Conservation (phyloP, 2,797 vertebrate genomes). For the Esox lucius region DNA sequence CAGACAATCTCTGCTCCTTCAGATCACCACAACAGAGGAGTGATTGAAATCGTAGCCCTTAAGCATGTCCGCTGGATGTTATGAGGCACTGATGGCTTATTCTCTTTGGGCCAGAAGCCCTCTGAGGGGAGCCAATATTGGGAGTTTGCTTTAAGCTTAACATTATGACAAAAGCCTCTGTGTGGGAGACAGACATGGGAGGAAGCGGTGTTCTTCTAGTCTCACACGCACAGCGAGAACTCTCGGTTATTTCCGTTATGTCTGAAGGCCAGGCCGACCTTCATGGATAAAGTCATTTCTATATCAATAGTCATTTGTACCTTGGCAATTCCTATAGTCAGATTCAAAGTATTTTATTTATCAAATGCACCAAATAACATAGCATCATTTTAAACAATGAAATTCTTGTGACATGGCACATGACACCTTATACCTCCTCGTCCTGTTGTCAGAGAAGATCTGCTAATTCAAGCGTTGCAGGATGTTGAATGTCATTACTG, state of each 20-base stretch:
- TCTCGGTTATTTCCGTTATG: slow-evolving; percentile 27
- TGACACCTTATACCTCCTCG: background rate
- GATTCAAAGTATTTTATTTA: too few species aligned
- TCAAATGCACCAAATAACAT: too few species aligned
- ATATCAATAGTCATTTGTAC: too few species aligned
- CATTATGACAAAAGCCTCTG: slow-evolving; percentile 23
- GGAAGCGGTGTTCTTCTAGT: slow-evolving; percentile 28
- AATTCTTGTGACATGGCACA: too few species aligned
- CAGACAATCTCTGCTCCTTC: slow-evolving; percentile 35
- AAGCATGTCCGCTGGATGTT: slow-evolving; percentile 48
- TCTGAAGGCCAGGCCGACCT: too few species aligned
- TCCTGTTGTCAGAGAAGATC: background rate
- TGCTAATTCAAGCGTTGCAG: slow-evolving; percentile 4
- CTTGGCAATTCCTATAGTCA: too few species aligned
- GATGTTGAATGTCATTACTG: slow-evolving; percentile 34
- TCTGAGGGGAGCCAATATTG: slow-evolving; percentile 64
- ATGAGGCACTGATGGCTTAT: slow-evolving; percentile 49
- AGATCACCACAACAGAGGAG: slow-evolving; percentile 62
- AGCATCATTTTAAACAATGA: too few species aligned
- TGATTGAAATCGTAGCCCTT: slow-evolving; percentile 67
- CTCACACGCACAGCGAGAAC: slow-evolving; percentile 3
- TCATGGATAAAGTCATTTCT: too few species aligned
- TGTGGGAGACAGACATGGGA: slow-evolving; percentile 25
- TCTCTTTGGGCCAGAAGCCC: slow-evolving; percentile 42
- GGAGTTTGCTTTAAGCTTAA: slow-evolving; percentile 63